Evolutionary conservation across 2,888 invertebrate genomes (phyloP).

Genomic region (Drosophila tripunctata): DNA sequence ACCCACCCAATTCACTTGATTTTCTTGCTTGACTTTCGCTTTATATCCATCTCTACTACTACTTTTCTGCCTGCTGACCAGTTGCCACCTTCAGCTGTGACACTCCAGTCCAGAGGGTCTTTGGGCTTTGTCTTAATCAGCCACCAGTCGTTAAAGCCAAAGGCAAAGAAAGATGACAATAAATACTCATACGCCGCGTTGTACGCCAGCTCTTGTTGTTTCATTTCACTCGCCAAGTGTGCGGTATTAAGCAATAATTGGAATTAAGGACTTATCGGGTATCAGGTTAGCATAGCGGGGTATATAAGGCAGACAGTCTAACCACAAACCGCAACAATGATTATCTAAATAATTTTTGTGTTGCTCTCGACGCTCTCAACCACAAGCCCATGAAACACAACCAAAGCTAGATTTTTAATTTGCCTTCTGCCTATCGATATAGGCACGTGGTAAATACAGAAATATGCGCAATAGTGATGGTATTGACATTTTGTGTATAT

Average conservation of each 20-base stretch:
- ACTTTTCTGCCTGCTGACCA: too few species aligned
- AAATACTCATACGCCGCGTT: constrained; percentile 57
- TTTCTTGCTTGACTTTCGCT: constrained; percentile 8
- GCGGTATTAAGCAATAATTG: constrained; percentile 47
- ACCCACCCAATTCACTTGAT: background rate
- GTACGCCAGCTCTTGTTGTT: constrained; percentile 5
- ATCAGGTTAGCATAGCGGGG: background rate
- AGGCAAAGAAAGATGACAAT: constrained; percentile 24
- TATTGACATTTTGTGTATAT: too few species aligned
- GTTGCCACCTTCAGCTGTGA: background rate
- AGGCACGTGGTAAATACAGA: background rate
- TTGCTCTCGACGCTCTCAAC: constrained; percentile 9
- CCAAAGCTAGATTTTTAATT: constrained; percentile 42
- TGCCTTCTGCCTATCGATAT: constrained; percentile 3
- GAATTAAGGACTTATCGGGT: constrained; percentile 40
- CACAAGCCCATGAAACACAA: constrained; percentile 20
- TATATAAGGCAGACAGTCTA: background rate
- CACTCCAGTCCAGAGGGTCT: constrained; percentile 1
- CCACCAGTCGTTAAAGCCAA: constrained; percentile 34
- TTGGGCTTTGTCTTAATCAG: constrained; percentile 56
- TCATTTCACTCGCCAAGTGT: constrained; percentile 7
- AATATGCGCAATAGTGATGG: background rate
- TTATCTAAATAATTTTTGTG: constrained; percentile 36
- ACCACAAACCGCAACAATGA: constrained; percentile 17
- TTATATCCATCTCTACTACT: too few species aligned